Evolutionary conservation across 2,113 vertebrate species (phyloP).

Genomic region (Dicaeum eximium): DNA sequence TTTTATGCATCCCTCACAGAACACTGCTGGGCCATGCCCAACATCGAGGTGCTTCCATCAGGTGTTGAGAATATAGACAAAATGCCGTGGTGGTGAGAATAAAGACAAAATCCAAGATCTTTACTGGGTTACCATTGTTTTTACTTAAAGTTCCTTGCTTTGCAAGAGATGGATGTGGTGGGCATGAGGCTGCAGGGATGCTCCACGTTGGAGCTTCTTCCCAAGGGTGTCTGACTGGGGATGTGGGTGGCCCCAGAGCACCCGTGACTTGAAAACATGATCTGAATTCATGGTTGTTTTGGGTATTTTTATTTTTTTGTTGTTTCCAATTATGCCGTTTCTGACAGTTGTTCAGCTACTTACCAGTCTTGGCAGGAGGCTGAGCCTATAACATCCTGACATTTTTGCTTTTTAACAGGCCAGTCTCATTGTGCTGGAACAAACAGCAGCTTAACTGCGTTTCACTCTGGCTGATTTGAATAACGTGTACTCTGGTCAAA

Average conservation of each 20-base stretch:
- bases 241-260: accelerated
- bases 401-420: constrained; percentile 67
- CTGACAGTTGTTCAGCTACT: constrained; percentile 53
- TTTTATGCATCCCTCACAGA: accelerated
- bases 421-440: constrained; percentile 58
- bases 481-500: constrained; percentile 46
- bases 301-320: neutral
- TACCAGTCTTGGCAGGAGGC: constrained; percentile 59
- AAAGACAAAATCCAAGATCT: neutral
- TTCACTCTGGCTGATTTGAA: constrained; percentile 50
- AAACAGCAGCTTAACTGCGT: constrained; percentile 63
- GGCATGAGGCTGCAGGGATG: neutral
- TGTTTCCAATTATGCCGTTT: neutral
- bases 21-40: accelerated
- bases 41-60: accelerated
- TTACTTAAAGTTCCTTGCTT: neutral
- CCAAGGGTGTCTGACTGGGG: neutral
- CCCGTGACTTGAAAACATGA: accelerated
- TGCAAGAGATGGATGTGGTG: neutral
- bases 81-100: neutral
- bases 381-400: constrained; percentile 67
- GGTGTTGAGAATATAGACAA: neutral
- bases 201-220: accelerated
- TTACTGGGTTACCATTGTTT: accelerated
- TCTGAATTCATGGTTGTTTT: neutral